Evolutionary conservation across 1,140 invertebrate genomes (phyloP).

Genomic region (Sesamia nonagrioides): DNA sequence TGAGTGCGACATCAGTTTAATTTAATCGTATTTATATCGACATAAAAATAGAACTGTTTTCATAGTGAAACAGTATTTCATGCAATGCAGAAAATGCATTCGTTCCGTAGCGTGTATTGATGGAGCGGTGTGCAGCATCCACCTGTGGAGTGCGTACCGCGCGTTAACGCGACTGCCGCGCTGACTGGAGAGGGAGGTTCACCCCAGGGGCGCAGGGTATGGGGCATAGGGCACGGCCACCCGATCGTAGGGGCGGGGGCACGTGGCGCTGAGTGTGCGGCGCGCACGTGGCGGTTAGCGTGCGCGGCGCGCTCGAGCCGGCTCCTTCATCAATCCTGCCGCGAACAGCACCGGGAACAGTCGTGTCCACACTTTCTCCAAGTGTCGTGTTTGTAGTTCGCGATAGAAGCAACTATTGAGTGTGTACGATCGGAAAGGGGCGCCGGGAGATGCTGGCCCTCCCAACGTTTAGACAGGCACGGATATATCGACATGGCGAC

Average conservation of each 20-base stretch:
- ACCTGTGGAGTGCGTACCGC: too few species aligned
- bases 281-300: constrained; percentile 65
- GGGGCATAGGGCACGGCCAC: background rate
- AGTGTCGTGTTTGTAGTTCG: constrained; percentile 21
- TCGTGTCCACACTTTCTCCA: constrained; percentile 56
- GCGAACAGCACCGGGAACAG: constrained; percentile 65
- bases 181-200: too few species aligned
- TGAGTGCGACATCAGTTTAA: too few species aligned
- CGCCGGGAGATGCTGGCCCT: constrained; percentile 66
- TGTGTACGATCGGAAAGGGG: constrained; percentile 53
- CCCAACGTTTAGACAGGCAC: constrained; percentile 71
- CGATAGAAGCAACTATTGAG: constrained; percentile 69
- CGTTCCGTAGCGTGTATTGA: too few species aligned
- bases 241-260: constrained; percentile 46
- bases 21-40: too few species aligned
- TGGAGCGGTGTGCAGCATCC: too few species aligned
- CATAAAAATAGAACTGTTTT: too few species aligned
- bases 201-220: too few species aligned
- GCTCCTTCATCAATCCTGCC: constrained; percentile 76
- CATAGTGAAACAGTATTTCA: too few species aligned
- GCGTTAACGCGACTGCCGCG: too few species aligned
- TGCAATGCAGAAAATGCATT: too few species aligned
- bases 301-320: constrained; percentile 51
- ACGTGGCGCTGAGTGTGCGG: constrained; percentile 66
- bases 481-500: constrained; percentile 82